Evolutionary conservation across 2,797 vertebrate species (phyloP), one percentile per base, ranked within the genome.

Genomic region (Nothura maculosa): DNA sequence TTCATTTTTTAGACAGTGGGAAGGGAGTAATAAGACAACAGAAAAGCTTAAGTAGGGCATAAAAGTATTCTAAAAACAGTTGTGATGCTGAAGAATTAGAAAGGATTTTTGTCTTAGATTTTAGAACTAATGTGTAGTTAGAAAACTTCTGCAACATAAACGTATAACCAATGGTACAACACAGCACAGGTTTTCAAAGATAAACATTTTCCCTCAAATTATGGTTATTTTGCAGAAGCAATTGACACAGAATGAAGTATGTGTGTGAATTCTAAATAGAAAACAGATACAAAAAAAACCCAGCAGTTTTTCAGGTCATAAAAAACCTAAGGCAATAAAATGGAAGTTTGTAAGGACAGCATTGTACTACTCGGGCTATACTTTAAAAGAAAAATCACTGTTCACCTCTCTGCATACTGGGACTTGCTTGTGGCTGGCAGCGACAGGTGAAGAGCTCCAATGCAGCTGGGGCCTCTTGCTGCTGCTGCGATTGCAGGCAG

Each of bases 371-470:
- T 94, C 91, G 89, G 78, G 91, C 79, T 89, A 14, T 70, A 28
- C 84, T 92, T 86, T 89, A 88, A 75, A 94, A 95, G 75, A 93
- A 69, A 92, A 87, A 90, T 93, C 94, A 90, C 85, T 38, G 80
- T 76, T 87, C 94, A 87, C 66, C 76, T 91, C 92, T 45, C 76
- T 88, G 84, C 82, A 94, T 72, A 77, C 2, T 84, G 81, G 40
- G 42, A 80, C 48, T 92, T 72, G 70, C 40, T 45, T 32, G 61
- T 32, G 60, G 80, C 61, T 95, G 95, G 79, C 84, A 95, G 36
- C 57, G 90, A 74, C 93, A 97, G 96, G 90, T 95, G 97, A 96
- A 87, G 24, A 80, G 83, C 54, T 58, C 34, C 85, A 74, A 72
- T 68, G 47, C 87, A 78, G 87, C 47, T 85, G 72, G 83, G 2